phyloP scores from a whole-genome alignment of 2,113 vertebrate species.

The Deroptyus accipitrinus region DNA sequence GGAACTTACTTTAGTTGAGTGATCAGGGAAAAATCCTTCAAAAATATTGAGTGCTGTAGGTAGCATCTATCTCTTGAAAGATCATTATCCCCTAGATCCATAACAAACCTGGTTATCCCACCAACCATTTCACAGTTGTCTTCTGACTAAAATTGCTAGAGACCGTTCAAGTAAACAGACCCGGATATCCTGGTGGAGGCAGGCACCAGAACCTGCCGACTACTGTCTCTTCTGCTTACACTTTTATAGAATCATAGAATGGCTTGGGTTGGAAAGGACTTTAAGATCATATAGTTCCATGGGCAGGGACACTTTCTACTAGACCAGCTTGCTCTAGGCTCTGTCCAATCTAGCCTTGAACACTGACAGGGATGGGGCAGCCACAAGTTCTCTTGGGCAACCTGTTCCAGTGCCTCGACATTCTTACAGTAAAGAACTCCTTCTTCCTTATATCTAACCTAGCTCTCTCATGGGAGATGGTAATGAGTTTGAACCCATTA shows the following conservation, averaged over 20 bases:
- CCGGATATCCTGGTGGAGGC: not conserved
- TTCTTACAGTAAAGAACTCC: not conserved
- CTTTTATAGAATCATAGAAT: not conserved
- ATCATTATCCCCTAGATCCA: not conserved
- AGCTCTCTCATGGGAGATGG: not conserved
- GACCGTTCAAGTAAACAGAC: not conserved
- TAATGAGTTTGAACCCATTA: not conserved
- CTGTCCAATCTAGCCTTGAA: not conserved
- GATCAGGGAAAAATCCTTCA: not conserved
- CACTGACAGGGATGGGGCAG: not conserved
- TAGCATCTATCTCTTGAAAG: not conserved
- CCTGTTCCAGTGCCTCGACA: not conserved
- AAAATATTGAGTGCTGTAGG: not conserved
- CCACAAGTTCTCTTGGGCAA: not conserved
- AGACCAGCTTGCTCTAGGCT: not conserved
- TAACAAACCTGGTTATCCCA: not conserved
- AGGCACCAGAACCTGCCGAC: not conserved
- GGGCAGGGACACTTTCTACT: not conserved
- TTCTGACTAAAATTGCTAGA: not conserved
- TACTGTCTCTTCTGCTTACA: not conserved
- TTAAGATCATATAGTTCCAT: not conserved
- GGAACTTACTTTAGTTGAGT: not conserved
- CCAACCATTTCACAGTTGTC: not conserved
- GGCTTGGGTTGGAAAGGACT: not conserved
- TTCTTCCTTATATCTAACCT: not conserved